A percentile compares a stretch with the other conserved stretches of the same genome.
Evolutionary conservation across 2,113 vertebrate species (phyloP).

Genomic region (Colossoma macropomum): DNA sequence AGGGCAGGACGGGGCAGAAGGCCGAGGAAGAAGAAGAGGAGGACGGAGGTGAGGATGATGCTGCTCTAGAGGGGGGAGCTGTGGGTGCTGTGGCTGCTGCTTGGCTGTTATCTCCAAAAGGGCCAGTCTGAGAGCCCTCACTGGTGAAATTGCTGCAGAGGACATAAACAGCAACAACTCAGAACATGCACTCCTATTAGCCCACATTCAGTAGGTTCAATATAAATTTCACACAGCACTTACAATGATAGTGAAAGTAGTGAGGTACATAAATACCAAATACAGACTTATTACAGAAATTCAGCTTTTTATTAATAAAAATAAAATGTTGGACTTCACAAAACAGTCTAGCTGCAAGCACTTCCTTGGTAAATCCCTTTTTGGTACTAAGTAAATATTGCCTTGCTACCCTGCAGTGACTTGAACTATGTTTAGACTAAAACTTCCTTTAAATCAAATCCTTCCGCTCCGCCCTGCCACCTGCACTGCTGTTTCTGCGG

Average conservation of each 20-base stretch:
- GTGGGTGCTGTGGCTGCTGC: slow-evolving; percentile 63
- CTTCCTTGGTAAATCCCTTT: background rate
- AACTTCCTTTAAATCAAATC: background rate
- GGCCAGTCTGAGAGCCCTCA: slow-evolving; percentile 82
- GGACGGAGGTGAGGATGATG: slow-evolving; percentile 74
- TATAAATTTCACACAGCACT: background rate
- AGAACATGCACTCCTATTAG: background rate
- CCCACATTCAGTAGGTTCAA: too few species aligned
- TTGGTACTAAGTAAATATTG: background rate
- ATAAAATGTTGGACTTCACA: background rate
- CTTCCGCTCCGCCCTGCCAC: background rate
- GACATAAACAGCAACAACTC: background rate
- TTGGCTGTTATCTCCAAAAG: slow-evolving; percentile 70
- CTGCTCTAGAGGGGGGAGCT: slow-evolving; percentile 10
- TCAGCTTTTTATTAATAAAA: background rate
- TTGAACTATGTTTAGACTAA: background rate
- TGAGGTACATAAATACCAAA: too few species aligned
- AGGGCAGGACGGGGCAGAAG: slow-evolving; percentile 87
- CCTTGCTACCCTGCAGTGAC: background rate
- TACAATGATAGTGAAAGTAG: background rate
- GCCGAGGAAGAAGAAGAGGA: slow-evolving; percentile 84
- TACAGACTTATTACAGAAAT: background rate
- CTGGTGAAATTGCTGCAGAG: slow-evolving; percentile 68
- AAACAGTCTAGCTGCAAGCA: background rate
- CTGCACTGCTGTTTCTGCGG: background rate